Base-by-base conservation (phyloP, 2,797 vertebrate species). In the Tiaroga cobitis region DNA sequence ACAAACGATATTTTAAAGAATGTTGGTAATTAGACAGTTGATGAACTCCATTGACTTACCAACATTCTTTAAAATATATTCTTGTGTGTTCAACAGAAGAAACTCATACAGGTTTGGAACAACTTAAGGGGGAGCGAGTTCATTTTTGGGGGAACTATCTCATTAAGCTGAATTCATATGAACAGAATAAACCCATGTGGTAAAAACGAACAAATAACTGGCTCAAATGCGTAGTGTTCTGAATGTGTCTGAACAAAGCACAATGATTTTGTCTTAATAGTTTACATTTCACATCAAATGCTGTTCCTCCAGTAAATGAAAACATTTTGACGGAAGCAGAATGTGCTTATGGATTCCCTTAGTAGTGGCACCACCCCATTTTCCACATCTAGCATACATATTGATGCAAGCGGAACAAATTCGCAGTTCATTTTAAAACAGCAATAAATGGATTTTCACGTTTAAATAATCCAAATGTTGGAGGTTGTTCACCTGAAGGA, bases 401-500 rank as follows among this genome's bases (percentile, higher is more conserved):
- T 32, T 32, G 24, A 13, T 24, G 24, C 56, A n/a, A 4, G 4
- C 56, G 0, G 11, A 51, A 65, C 15, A 26, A 26, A 81, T 79
- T 29, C 10, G 4, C 19, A 46, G 39, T n/a, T 81, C 1, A 3
- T 43, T 67, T 43, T 59, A 72, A 43, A 7, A 74, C 4, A 11
- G 29, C 21, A 32, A 8, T 37, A 83, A 67, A 39, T 29, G 15
- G 3, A 76, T 73, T n/a, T 69, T 41, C 32, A 54, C 1, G 1
- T 56, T 76, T 61, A 8, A 13, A 26, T 59, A n/a, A 76, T 76
- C 51, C 21, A 59, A 59, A 39, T 32, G 21, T 39, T 54, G 46
- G n/a, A 11, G n/a, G 15, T 72, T 37, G 56, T 84, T 87, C 61
- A 65, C 69, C 21, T 63, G 32, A 80, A 83, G 26, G 26, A 54